Evolutionary conservation across 2,113 vertebrate genomes (phyloP).

Genomic region (Xyliphius kryptos): DNA sequence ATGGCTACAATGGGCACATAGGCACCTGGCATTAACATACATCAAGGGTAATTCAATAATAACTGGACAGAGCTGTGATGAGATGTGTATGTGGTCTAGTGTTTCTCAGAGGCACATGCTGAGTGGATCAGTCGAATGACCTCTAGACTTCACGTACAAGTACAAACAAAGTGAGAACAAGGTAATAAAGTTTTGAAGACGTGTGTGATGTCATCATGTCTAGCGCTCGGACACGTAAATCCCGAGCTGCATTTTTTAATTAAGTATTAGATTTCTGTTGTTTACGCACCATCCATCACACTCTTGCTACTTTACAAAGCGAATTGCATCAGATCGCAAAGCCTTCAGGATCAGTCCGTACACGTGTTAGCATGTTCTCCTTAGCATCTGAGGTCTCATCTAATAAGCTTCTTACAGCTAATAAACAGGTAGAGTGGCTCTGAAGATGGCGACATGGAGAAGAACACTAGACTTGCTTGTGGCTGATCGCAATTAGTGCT

Average conservation of each 20-base stretch:
- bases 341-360: not conserved
- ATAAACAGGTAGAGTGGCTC: not conserved
- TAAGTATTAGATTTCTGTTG: slow-evolving; percentile 5
- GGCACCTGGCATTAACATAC: no score
- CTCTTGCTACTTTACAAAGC: slow-evolving; percentile 6
- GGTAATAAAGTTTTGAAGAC: not conserved
- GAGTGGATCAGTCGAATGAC: no score
- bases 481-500: not conserved
- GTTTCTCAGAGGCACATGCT: no score
- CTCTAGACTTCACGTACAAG: no score
- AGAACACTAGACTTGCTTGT: not conserved
- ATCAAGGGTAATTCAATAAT: no score
- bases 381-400: slow-evolving; percentile 1
- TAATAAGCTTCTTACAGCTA: not conserved
- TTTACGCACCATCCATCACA: slow-evolving; percentile 19
- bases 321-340: slow-evolving; percentile 16
- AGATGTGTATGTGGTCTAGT: no score
- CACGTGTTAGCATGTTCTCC: not conserved
- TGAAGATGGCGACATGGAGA: not conserved
- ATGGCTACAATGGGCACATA: no score
- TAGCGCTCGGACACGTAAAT: not conserved
- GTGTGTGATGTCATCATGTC: no score
- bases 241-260: not conserved
- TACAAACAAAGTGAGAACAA: no score
- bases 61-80: no score